A percentile compares a stretch with the other conserved stretches of the same genome.
Evolutionary conservation across 2,888 invertebrate species (phyloP).

Genomic region (Cactoblastis cactorum): DNA sequence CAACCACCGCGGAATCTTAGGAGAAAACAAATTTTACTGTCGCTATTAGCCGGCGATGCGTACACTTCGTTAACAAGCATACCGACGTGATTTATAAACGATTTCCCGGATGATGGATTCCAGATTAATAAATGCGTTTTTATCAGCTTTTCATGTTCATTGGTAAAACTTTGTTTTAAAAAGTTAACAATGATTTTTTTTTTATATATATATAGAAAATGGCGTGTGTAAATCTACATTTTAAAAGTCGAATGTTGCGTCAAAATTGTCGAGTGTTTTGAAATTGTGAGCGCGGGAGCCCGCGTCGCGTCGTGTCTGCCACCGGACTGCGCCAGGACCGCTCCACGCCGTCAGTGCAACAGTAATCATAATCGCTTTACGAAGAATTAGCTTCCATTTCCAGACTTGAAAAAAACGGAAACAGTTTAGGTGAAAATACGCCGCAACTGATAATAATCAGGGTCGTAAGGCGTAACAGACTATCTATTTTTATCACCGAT

Average conservation of each 20-base stretch:
- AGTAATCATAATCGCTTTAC: conserved; percentile 53
- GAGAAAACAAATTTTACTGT: conserved; percentile 54
- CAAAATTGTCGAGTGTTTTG: conserved; percentile 27
- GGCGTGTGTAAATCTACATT: conserved; percentile 26
- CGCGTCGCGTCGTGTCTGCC: conserved; percentile 47
- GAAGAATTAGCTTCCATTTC: conserved; percentile 68
- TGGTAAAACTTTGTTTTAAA: conserved; percentile 59
- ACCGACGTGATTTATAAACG: conserved; percentile 38
- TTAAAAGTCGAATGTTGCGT: conserved; percentile 30
- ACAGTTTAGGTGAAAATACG: conserved; percentile 62
- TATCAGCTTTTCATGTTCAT: conserved; percentile 34
- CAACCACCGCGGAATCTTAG: conserved; percentile 44
- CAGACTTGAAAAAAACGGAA: conserved; percentile 64
- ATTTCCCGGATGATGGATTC: conserved; percentile 33
- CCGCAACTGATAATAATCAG: conserved; percentile 60
- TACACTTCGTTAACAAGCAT: conserved; percentile 49
- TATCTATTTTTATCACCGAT: conserved; percentile 29
- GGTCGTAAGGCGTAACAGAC: conserved; percentile 46
- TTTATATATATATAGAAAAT: conserved; percentile 10
- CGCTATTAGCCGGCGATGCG: conserved; percentile 41
- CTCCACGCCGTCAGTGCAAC: conserved; percentile 25
- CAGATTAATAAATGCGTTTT: conserved; percentile 8
- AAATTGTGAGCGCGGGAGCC: conserved; percentile 41
- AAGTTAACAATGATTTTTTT: conserved; percentile 60
- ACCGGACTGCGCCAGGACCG: conserved; percentile 47